Evolutionary conservation across 2,888 invertebrate genomes (phyloP).

Genomic region (Synergus itoensis): DNA sequence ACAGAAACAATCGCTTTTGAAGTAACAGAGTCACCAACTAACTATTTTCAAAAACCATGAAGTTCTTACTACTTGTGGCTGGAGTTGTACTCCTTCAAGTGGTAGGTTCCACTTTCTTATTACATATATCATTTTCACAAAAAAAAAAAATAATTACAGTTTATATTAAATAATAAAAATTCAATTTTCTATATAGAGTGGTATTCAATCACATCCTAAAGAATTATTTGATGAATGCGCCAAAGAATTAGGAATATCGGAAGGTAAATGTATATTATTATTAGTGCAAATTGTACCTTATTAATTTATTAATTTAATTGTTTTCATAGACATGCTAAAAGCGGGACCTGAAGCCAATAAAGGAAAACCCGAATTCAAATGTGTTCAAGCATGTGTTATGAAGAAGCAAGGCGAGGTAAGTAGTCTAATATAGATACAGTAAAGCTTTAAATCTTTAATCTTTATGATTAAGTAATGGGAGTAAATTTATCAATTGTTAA

Average conservation of each 20-base stretch:
- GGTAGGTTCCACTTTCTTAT: not conserved
- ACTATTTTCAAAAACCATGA: not conserved
- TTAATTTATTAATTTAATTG: not conserved
- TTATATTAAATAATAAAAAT: not conserved
- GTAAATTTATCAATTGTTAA: not conserved
- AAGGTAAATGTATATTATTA: not conserved
- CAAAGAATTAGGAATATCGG: conserved; percentile 8
- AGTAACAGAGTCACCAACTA: not conserved
- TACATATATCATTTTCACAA: not conserved
- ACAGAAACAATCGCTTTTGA: not conserved
- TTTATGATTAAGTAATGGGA: not conserved
- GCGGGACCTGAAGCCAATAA: not conserved
- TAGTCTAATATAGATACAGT: too few relatives aligned
- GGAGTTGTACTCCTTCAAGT: conserved; percentile 12
- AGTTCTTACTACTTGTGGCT: not conserved
- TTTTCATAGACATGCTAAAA: not conserved
- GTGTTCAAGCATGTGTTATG: not conserved
- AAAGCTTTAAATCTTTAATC: not conserved
- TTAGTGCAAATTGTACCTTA: not conserved
- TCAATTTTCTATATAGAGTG: not conserved
- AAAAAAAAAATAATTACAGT: not conserved
- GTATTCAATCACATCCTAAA: too few relatives aligned
- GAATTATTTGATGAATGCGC: not conserved
- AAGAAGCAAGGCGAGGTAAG: conserved; percentile 9
- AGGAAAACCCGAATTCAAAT: not conserved